Percentiles rank a stretch among this genome's conserved stretches.
These are phyloP conservation scores for Botrylloides violaceus DNA, from an alignment of 23 tunicate genomes.

Conservation along the genomic window DNA sequence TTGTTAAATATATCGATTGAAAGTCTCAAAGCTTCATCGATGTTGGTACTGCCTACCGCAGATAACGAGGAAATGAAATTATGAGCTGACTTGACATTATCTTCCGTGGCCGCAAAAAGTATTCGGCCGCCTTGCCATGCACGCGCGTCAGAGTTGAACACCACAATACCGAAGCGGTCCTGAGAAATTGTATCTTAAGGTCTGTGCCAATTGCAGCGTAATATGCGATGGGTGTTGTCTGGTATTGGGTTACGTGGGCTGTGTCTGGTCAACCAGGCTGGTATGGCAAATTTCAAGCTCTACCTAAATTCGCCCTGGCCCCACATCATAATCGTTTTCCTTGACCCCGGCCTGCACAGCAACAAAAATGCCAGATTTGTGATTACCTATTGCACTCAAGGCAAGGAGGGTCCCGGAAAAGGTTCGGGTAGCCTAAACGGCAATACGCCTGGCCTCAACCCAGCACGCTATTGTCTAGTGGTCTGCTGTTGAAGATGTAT, in stretches of 20 bases:
- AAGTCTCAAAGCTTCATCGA: conserved; percentile 32
- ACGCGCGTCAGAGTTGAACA: conserved; percentile 33
- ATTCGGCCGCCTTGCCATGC: conserved; percentile 33
- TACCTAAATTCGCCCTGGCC: no score
- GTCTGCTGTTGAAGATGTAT: not conserved
- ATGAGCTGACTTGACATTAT: conserved; percentile 7
- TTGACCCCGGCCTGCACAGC: no score
- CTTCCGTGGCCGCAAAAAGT: conserved; percentile 28
- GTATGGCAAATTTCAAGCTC: not conserved
- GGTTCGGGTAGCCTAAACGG: no score
- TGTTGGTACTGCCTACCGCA: conserved; percentile 44
- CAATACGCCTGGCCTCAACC: no score
- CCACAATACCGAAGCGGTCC: conserved; percentile 47
- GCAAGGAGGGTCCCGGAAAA: no score
- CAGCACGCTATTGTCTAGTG: no score
- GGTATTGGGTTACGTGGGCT: not conserved
- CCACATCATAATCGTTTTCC: no score
- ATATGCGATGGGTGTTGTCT: not conserved
- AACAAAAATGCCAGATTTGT: no score
- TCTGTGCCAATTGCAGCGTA: not conserved
- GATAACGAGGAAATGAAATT: conserved; percentile 11
- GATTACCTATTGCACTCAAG: no score
- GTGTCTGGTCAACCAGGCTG: not conserved
- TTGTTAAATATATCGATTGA: not conserved
- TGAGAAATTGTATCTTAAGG: no score